A percentile compares a stretch with the other conserved stretches of the same genome.
Conservation (phyloP, 2,113 vertebrate species). For the Alethe diademata region DNA sequence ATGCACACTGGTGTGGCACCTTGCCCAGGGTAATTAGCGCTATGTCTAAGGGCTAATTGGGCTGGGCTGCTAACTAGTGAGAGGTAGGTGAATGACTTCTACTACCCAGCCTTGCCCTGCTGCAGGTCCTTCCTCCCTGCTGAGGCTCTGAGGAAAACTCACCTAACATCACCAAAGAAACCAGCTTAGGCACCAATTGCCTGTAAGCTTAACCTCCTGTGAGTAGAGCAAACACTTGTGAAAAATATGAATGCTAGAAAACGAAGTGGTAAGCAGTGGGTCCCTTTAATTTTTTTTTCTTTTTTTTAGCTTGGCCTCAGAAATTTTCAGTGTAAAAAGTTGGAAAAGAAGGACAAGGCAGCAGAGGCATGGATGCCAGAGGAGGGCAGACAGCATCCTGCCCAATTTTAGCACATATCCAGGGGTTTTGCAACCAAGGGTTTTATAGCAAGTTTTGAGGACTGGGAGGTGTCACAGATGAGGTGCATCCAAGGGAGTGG, state of each 20-base stretch:
- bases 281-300: neutral
- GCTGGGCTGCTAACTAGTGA: neutral
- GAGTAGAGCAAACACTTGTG: neutral
- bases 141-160: neutral
- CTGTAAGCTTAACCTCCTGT: neutral
- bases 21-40: neutral
- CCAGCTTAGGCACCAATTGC: neutral
- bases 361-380: neutral
- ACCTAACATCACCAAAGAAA: neutral
- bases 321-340: neutral
- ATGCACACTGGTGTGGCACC: neutral
- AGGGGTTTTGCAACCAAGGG: neutral
- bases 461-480: neutral
- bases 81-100: neutral
- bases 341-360: neutral
- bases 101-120: neutral
- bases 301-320: neutral
- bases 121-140: neutral
- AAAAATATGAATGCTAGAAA: neutral
- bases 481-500: neutral
- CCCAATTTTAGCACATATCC: neutral
- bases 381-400: neutral
- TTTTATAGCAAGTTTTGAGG: neutral
- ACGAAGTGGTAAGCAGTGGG: neutral
- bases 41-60: neutral